Conservation (phyloP, 2,113 vertebrate species). For the Salvelinus sp. region DNA sequence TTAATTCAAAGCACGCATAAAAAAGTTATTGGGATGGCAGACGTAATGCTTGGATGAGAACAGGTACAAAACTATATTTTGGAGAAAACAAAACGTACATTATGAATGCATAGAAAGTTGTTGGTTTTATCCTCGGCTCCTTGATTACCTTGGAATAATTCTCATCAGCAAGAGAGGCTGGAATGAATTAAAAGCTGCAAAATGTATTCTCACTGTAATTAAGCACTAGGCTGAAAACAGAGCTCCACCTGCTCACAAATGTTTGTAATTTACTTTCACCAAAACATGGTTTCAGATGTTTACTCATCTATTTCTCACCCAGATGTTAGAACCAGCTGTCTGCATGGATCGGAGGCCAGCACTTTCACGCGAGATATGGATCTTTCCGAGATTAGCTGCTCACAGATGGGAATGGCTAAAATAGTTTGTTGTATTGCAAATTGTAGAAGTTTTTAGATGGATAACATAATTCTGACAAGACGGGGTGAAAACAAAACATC, state of each 20-base stretch:
- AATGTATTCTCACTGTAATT: slow-evolving; percentile 19
- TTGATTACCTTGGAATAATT: slow-evolving; percentile 26
- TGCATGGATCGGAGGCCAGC: background rate
- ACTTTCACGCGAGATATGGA: too few relatives aligned
- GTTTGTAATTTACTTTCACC: background rate
- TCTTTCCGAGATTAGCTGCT: too few relatives aligned
- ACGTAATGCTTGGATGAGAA: too few relatives aligned
- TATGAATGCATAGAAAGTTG: background rate
- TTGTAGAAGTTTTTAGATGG: background rate
- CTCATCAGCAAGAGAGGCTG: slow-evolving; percentile 17
- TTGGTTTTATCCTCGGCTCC: slow-evolving; percentile 16
- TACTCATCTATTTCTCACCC: background rate
- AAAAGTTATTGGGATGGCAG: too few relatives aligned
- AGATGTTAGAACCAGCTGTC: background rate
- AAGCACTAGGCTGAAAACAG: slow-evolving; percentile 16
- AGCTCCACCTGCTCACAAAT: slow-evolving; percentile 27
- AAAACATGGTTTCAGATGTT: background rate
- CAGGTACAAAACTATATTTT: too few relatives aligned
- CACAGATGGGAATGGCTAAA: too few relatives aligned
- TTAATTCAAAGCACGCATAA: slow-evolving; percentile 8
- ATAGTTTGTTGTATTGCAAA: background rate
- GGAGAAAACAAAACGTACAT: too few relatives aligned
- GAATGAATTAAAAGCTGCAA: slow-evolving; percentile 30
- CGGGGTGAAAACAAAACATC: background rate
- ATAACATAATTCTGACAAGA: background rate